Evolutionary conservation across 1,140 invertebrate species (phyloP).

Genomic region (Carcinoscorpius rotundicauda): DNA sequence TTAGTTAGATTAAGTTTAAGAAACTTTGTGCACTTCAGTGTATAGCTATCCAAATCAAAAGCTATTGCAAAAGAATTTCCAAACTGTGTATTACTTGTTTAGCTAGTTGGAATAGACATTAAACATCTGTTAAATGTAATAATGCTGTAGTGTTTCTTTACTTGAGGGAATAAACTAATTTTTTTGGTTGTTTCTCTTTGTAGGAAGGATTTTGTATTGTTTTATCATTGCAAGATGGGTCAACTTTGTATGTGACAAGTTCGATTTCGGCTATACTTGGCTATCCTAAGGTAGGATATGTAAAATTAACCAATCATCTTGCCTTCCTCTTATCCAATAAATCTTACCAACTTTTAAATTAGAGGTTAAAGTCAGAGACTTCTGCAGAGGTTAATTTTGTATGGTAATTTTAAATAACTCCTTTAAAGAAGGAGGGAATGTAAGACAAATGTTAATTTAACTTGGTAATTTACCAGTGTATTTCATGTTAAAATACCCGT

Average conservation of each 20-base stretch:
- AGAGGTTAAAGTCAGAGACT: no score
- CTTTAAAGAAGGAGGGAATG: no score
- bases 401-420: no score
- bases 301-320: background rate
- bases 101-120: background rate
- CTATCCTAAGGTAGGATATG: constrained; percentile 19
- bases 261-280: constrained; percentile 14
- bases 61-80: no score
- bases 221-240: constrained; percentile 22
- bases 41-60: no score
- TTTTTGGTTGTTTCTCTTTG: background rate
- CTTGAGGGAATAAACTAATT: background rate
- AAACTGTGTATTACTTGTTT: background rate
- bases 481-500: background rate
- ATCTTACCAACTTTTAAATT: no score
- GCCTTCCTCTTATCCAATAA: no score
- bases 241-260: constrained; percentile 15
- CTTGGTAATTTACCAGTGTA: background rate
- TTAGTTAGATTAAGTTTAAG: no score
- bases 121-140: background rate
- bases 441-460: no score
- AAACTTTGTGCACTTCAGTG: no score
- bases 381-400: no score
- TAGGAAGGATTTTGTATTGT: constrained; percentile 21
- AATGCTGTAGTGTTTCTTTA: background rate